Evolutionary conservation across 1,140 invertebrate species (phyloP), one percentile per base, ranked within the genome.

Genomic region (Eriosoma lanigerum): DNA sequence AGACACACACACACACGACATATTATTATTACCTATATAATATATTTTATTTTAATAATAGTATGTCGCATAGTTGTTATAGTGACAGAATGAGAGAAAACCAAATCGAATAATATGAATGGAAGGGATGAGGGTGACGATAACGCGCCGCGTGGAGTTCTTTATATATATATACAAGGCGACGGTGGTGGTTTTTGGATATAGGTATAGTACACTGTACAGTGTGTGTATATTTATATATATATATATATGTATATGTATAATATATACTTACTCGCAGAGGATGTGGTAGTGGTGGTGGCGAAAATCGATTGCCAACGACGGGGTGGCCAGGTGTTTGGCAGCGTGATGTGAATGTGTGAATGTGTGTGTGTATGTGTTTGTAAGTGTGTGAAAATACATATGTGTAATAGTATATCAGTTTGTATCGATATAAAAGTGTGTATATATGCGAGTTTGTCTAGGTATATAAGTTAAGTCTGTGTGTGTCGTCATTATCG

Each of bases 291-390:
- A 6, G 46, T 44, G 44, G 66, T 21, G 64, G 44, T 48, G 66
- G 66, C 44, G 66, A 70, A 70, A 70, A 70, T 70, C 66, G 66
- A 70, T 70, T 70, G 66, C 21, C 66, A 44, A 21, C 66, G 44
- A 32, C 44, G 66, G 44, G 66, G 66, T 70, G 46, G 66, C 66
- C 66, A 70, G 66, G 66, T 70, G 66, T 70, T 70, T 70, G 46
- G 46, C 44, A 70, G 44, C 15, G 52, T 29, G 21, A 44, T 68
- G 64, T 24, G 38, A 38, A 46, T 48, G 44, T 3, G 21, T 24
- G 44, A 24, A 44, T 9, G 66, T 70, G 44, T 50, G 32, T 44
- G 32, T 66, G 26, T 70, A 21, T 66, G 19, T 13, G 13, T 68
- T 10, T 68, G 64, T n/a, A n/a, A n/a, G n/a, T n/a, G n/a, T n/a